Conservation (phyloP, 2,888 invertebrate species). For the Criorhina ranunculi region DNA sequence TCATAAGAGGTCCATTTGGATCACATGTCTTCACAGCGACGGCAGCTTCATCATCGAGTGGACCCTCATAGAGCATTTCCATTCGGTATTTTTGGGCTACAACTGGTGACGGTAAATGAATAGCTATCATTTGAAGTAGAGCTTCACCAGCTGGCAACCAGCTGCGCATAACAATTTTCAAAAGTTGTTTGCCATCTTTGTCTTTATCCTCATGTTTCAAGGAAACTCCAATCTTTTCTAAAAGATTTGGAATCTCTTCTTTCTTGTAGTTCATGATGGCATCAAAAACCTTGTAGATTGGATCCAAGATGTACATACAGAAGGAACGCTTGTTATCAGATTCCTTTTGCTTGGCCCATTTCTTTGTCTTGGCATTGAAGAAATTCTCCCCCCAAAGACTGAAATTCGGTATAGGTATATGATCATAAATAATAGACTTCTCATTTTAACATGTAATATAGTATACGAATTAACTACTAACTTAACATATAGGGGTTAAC, state of each 20-base stretch:
- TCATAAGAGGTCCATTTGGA: constrained; percentile 98
- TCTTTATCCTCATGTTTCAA: constrained; percentile 98
- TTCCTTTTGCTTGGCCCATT: constrained; percentile 98
- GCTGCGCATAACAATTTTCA: constrained; percentile 99
- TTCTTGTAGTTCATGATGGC: constrained; percentile 96
- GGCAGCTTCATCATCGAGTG: constrained; percentile 97
- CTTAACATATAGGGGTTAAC: too few species aligned
- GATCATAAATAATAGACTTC: background rate
- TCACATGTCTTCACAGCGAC: constrained; percentile 96
- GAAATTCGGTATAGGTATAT: constrained; percentile 79
- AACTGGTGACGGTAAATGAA: constrained; percentile 99
- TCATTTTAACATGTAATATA: too few species aligned
- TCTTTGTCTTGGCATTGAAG: constrained; percentile 98
- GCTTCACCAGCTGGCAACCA: constrained; percentile 99
- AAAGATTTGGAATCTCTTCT: constrained; percentile 94
- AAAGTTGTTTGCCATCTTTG: constrained; percentile 96
- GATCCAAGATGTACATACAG: constrained; percentile 99
- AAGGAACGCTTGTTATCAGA: constrained; percentile 97
- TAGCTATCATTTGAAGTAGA: constrained; percentile 99
- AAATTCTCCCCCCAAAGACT: constrained; percentile 99
- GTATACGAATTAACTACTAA: too few species aligned
- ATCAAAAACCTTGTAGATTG: constrained; percentile 97
- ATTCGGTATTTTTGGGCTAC: constrained; percentile 99
- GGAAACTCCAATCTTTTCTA: constrained; percentile 95
- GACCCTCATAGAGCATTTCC: constrained; percentile 99